Base-by-base conservation (phyloP, 2,888 invertebrate genomes). In the Brassicogethes aeneus region DNA sequence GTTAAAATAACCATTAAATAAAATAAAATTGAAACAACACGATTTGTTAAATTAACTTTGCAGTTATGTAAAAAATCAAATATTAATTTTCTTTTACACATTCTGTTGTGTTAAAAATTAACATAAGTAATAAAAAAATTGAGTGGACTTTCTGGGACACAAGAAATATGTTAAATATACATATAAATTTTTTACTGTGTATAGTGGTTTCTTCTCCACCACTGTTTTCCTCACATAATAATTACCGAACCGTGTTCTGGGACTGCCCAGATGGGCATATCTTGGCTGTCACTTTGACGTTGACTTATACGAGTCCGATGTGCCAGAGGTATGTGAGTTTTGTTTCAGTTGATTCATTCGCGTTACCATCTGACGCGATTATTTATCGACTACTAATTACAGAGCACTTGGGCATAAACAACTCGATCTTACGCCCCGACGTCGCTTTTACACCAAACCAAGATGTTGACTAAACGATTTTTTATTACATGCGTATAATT, bases 381-480 rank as follows among this genome's bases (percentile, higher is more conserved):
- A 59, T 59, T 59, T 59, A 59, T 59, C 51, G 55, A 49, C 51
- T 57, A 51, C 54, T 59, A 59, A 59, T 59, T 57, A 59, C 53
- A 55, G 57, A 49, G 51, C 53, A 49, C 51, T 43, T 47, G 51
- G 53, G 55, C 55, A 58, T 58, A 58, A 58, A 58, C 55, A 47
- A 56, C 53, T 46, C 45, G 39, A 44, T 43, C 48, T 34, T 45
- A 55, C 57, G 56, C 57, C 59, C 52, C 43, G 52, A 45, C 54
- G 57, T 59, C 58, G 55, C 52, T 53, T 52, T 45, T 40, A 42
- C 44, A 44, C 40, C 44, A 36, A 23, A 23, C 23, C 23, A 10
- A 23, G 10, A 23, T 23, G 10, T 23, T 23, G 23, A n/a, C n/a
- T n/a, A n/a, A n/a, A n/a, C n/a, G n/a, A n/a, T n/a, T n/a, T n/a